Base-by-base conservation (phyloP, 1,140 invertebrate species). In the Zaprionus camerounensis region DNA sequence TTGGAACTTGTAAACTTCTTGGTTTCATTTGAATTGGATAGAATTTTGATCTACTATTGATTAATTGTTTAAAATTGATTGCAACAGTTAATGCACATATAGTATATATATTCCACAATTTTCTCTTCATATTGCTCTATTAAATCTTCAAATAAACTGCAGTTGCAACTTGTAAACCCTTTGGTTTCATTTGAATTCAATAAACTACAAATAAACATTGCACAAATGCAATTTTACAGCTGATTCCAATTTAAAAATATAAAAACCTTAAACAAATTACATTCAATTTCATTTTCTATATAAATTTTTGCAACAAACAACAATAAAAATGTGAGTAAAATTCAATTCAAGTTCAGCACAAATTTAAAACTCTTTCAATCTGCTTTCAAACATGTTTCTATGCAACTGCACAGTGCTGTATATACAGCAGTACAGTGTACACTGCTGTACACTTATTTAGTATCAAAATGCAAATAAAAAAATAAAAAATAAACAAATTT, bases 401-500 rank as follows among this genome's bases (percentile, higher is more conserved):
- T 59, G 6, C 12, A 59, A 26, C 7, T 68, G 20, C 20, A 13
- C 20, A 56, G 51, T 34, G 28, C n/a, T 64, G 44, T 64, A 31
- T 31, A 31, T 44, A 20, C n/a, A 66, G 26, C 5, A 56, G 24
- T 12, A 15, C 22, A 51, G 28, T 28, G 34, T 26, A 24, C 24
- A 24, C 4, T 24, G 24, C 22, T 66, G 51, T 66, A 26, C 36
- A 46, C 41, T 46, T n/a, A 28, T 5, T 12, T 28, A 38, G 17
- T 58, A 22, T 6, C 36, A 28, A 64, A 31, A 51, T 17, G 4
- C 5, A 53, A 22, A 22, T 12, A 31, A 15, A 38, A 20, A 38
- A 63, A 20, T 22, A 68, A 57, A 46, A 13, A 64, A 74, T n/a
- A n/a, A 36, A 36, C 22, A 24, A 38, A 26, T 34, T 36, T 46